These are phyloP conservation scores for Aldabrachelys gigantea DNA, from an alignment of 2,113 vertebrate genomes.

Conservation along the genomic window DNA sequence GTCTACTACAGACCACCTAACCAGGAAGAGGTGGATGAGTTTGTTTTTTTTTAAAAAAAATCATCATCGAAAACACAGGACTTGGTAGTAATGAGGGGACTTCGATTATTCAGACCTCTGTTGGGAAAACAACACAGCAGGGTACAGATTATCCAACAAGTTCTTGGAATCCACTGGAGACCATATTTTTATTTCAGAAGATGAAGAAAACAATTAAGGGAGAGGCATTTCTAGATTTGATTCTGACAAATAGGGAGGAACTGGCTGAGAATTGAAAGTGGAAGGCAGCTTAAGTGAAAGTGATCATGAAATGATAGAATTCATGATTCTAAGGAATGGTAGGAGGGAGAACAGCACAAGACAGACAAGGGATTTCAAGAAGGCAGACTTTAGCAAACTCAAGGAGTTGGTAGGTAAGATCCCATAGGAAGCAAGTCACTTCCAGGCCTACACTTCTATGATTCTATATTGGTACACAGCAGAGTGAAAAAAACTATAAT, in stretches of 20 bases:
- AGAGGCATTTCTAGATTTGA: background rate
- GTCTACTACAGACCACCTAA: background rate
- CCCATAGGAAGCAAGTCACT: too few species aligned
- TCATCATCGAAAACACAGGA: background rate
- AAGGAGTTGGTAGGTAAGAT: too few species aligned
- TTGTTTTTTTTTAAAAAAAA: too few species aligned
- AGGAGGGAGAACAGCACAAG: background rate
- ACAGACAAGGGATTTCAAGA: background rate
- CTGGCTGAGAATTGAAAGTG: background rate
- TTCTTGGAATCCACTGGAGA: background rate
- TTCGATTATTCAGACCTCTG: background rate
- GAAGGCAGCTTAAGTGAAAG: background rate
- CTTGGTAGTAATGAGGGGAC: background rate
- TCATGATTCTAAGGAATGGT: background rate
- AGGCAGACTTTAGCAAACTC: too few species aligned
- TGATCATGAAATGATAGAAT: background rate
- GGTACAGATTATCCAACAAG: background rate
- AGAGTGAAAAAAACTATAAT: constrained; percentile 19
- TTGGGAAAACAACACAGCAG: background rate
- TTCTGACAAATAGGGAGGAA: background rate
- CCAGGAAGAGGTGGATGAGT: too few species aligned
- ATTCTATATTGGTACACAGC: background rate
- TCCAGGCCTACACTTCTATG: too few species aligned
- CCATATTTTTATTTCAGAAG: background rate
- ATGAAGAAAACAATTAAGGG: background rate